Percentiles rank a stretch among this genome's conserved stretches.
phyloP scores from a whole-genome alignment of 1,140 invertebrate genomes.

The Heterodera schachtii region DNA sequence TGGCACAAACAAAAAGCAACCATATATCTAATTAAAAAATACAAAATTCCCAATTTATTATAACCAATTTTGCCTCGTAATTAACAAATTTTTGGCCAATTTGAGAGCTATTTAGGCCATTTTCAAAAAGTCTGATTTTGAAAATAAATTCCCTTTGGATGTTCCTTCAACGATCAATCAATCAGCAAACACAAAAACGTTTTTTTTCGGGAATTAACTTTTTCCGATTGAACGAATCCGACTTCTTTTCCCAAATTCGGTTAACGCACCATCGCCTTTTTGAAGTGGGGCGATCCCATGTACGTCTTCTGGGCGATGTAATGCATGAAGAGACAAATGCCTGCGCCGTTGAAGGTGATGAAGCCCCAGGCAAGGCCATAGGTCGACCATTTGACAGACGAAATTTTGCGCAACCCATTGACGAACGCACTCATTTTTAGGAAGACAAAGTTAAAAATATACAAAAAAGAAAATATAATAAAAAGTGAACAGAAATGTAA shows the following conservation, averaged over 20 bases:
- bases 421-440: neutral
- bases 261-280: slow-evolving; percentile 10
- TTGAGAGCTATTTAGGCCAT: too few relatives aligned
- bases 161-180: too few relatives aligned
- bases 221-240: too few relatives aligned
- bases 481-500: neutral
- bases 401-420: neutral
- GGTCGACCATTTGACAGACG: neutral
- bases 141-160: too few relatives aligned
- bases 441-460: too few relatives aligned
- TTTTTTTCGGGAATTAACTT: too few relatives aligned
- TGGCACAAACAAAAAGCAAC: neutral
- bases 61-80: too few relatives aligned
- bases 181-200: too few relatives aligned
- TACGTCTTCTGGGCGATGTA: slow-evolving; percentile 3
- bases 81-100: too few relatives aligned
- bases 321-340: neutral
- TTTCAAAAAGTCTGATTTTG: too few relatives aligned
- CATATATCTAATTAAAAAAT: too few relatives aligned
- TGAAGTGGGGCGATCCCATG: slow-evolving; percentile 1
- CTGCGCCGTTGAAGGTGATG: neutral
- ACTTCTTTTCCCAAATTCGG: neutral
- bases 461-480: neutral
- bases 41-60: too few relatives aligned
- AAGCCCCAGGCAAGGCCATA: neutral